Evolutionary conservation across 2,797 vertebrate species (phyloP).

Genomic region (Alcedo atthis): DNA sequence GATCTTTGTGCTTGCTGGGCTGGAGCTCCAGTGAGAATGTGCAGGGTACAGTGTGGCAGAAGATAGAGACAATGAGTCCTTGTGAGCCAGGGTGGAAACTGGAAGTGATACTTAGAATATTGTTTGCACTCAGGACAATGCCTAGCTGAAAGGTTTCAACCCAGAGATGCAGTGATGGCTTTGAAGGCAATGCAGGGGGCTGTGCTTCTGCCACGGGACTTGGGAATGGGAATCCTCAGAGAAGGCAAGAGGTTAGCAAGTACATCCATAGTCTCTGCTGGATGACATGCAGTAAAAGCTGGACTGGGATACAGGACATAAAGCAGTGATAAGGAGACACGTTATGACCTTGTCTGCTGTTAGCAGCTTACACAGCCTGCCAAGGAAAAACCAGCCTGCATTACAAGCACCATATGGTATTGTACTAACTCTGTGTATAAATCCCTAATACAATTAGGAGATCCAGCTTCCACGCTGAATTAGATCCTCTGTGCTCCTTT

Average conservation of each 20-base stretch:
- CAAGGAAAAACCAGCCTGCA: slow-evolving; percentile 28
- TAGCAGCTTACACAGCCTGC: slow-evolving; percentile 53
- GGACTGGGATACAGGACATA: neutral
- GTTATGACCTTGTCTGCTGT: slow-evolving; percentile 62
- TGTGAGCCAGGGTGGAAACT: neutral
- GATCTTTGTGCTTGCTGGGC: neutral
- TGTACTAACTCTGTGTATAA: slow-evolving; percentile 23
- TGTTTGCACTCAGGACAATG: neutral
- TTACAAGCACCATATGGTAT: slow-evolving; percentile 53
- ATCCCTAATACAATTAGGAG: slow-evolving; percentile 68
- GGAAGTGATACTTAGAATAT: neutral
- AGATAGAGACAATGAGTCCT: neutral
- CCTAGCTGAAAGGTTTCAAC: neutral
- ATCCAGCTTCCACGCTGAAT: slow-evolving; percentile 40
- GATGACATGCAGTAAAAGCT: neutral
- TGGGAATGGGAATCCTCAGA: neutral
- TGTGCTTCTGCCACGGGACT: neutral
- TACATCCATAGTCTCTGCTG: neutral
- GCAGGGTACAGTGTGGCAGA: neutral
- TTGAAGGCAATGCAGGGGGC: neutral
- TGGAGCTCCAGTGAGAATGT: rapidly evolving
- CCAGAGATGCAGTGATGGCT: neutral
- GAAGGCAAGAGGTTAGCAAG: slow-evolving; percentile 8
- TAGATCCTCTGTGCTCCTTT: neutral
- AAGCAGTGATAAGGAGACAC: slow-evolving; percentile 16